Base-by-base conservation (phyloP, 1,140 invertebrate genomes). In the Thaumetopoea pityocampa region DNA sequence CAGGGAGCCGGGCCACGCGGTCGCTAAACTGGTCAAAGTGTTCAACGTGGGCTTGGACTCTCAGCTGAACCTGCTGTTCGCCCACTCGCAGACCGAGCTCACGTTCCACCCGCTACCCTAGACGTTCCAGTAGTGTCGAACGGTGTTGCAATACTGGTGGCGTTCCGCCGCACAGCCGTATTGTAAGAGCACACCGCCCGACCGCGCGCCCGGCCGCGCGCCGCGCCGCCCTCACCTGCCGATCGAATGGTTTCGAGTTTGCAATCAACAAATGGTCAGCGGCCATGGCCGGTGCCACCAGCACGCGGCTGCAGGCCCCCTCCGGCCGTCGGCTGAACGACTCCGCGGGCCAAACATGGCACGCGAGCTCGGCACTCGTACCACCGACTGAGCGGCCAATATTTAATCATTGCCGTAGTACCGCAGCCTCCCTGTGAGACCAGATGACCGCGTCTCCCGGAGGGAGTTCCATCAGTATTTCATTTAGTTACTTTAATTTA, bases 31-130 rank as follows among this genome's bases (percentile, higher is more conserved):
- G 0, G 59, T 88, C 5, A 86, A 87, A 56, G 86, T 92, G 4
- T 89, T 88, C 61, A 89, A 90, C 54, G 88, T 91, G 19, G 90
- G 90, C 56, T 68, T 92, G 23, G 89, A 90, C 51, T 91, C 90
- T 0, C 88, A 91, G 55, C 65, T 91, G 11, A 90, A 90, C 59
- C 64, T 90, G 32, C 62, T 91, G 11, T 91, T 90, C 62, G 85
- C 87, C 1, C 86, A 87, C 58, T 88, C 88, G 50, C 86, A 89
- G 48, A 87, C 87, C 12, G 86, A 90, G 67, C 77, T 91, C n/a
- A 87, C 86, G 14, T 90, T 91, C 73, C 70, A 88, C 61, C 89
- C 89, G 3, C 37, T 80, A 29, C 81, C 83, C 34, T 86, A 81
- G 84, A 67, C 33, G 16, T 5, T 8, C 17, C 3, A 18, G 24